Conservation (phyloP, 92 coral and sea anemone species). For the Phenganax marumi region DNA sequence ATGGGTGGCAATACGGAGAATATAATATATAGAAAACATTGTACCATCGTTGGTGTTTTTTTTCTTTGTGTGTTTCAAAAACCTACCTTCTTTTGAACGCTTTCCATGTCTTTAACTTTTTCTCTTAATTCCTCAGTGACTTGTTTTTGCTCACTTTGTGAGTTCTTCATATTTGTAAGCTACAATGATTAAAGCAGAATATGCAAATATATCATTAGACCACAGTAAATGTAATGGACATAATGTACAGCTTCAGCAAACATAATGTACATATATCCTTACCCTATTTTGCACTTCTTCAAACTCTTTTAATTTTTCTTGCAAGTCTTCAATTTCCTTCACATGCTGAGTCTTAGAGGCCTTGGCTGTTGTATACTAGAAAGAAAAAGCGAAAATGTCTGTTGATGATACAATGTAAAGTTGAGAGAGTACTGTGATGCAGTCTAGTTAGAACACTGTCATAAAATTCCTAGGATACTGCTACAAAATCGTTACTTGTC, state of each 20-base stretch:
- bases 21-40: no score
- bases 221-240: no score
- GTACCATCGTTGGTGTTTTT: no score
- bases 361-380: constrained; percentile 61
- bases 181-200: constrained; percentile 29
- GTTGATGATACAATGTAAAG: background rate
- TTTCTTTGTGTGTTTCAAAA: background rate
- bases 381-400: no score
- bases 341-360: constrained; percentile 63
- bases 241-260: no score
- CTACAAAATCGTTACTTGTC: background rate
- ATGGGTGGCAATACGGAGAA: background rate
- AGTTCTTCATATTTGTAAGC: constrained; percentile 56
- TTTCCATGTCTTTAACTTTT: constrained; percentile 65
- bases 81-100: constrained; percentile 68
- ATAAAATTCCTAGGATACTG: background rate
- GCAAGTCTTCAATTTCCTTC: constrained; percentile 64
- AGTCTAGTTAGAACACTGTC: background rate
- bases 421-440: background rate
- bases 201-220: background rate
- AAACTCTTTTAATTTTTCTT: constrained; percentile 69
- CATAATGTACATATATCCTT: background rate
- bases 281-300: constrained; percentile 75
- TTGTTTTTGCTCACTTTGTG: constrained; percentile 59
- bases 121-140: constrained; percentile 61